Percentiles rank a stretch among this genome's conserved stretches.
These are phyloP conservation scores for Melieria picta DNA, from an alignment of 2,888 invertebrate species.

Conservation along the genomic window DNA sequence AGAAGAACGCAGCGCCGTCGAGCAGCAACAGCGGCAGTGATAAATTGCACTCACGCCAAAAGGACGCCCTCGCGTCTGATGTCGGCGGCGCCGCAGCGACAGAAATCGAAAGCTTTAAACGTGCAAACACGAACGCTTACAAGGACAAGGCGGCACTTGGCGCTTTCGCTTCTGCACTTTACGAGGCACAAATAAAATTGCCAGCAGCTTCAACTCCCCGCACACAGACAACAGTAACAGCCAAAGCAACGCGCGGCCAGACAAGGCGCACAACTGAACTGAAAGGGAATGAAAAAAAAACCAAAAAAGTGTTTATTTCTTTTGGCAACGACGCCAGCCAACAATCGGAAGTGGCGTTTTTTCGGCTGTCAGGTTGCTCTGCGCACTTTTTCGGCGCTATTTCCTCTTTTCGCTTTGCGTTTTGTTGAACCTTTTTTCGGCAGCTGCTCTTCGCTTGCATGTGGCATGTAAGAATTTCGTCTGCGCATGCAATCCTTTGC, in stretches of 20 bases:
- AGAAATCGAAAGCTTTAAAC: constrained; percentile 36
- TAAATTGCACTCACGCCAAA: constrained; percentile 16
- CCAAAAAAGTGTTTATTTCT: no score
- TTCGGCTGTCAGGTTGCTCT: constrained; percentile 19
- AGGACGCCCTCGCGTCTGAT: neutral
- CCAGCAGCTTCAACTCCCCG: neutral
- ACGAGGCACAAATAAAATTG: constrained; percentile 64
- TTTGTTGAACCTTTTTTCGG: neutral
- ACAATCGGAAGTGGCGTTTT: constrained; percentile 32
- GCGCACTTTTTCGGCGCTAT: neutral
- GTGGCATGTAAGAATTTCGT: constrained; percentile 22
- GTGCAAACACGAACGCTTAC: constrained; percentile 6
- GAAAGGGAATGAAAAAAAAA: neutral
- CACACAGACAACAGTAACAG: neutral
- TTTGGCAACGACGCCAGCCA: constrained; percentile 21
- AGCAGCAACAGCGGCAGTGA: neutral
- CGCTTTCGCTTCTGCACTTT: constrained; percentile 57
- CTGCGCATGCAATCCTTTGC: neutral
- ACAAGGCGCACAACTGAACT: neutral
- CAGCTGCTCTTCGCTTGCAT: neutral
- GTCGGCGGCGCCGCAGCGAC: constrained; percentile 19
- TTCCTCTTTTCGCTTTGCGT: neutral
- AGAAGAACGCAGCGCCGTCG: neutral
- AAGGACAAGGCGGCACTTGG: constrained; percentile 41
- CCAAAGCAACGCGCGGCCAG: neutral